Base-by-base conservation (phyloP, 2,888 invertebrate species). In the Chrysomela aeneicollis region DNA sequence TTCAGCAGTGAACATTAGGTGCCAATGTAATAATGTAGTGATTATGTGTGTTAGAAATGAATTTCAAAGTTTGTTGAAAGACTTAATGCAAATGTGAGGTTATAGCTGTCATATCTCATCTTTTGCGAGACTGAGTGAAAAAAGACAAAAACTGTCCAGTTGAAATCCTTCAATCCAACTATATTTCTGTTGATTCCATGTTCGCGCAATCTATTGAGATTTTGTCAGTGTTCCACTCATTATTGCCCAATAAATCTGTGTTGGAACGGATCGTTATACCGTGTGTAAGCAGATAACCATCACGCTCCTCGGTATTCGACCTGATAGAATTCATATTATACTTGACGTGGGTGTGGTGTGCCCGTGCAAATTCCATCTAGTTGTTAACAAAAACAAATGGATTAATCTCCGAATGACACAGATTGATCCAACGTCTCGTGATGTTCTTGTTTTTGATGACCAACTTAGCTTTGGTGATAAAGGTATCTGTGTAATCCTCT, bases 401-500 rank as follows among this genome's bases (percentile, higher is more conserved):
- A 42, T 42, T 42, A 42, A 42, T 42, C 42, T 42, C 42, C 42
- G 4, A 15, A 42, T 42, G 42, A 42, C 42, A 42, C 42, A 42
- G 42, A 42, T 42, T 42, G 42, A 42, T 42, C 35, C 2, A 35
- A 35, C 35, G 12, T 35, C 35, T 35, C 12, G 12, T 35, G 12
- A 35, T 10, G 35, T 35, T 35, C 42, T 42, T 15, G 42, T 42
- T 42, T 15, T 42, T 42, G 42, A 42, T 42, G 42, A 42, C 42
- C 42, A 42, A 42, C 42, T 42, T 8, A 15, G 12, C 32, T 35
- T 10, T 42, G 12, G 42, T 4, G n/a, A 42, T 42, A 42, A 10
- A 42, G 35, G 35, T 35, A 35, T 64, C 64, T 59, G n/a, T 54
- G 62, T 64, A 64, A 61, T 67, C 59, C 61, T 64, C 61, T 57